A percentile compares a stretch with the other conserved stretches of the same genome.
Conservation (phyloP, 2,113 vertebrate species). For the Oenanthe melanoleuca region DNA sequence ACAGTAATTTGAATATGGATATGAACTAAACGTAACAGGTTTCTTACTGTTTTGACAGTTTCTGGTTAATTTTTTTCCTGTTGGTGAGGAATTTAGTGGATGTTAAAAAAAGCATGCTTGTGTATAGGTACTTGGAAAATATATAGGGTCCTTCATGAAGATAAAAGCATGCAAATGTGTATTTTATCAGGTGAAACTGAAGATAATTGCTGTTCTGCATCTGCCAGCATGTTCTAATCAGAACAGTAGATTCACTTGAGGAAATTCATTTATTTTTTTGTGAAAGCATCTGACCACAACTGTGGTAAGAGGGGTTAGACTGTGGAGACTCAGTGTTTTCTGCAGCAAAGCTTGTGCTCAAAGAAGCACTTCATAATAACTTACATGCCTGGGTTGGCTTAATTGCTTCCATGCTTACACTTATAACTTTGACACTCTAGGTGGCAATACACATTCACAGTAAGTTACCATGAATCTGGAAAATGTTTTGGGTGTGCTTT, state of each 20-base stretch:
- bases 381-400: neutral
- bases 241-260: neutral
- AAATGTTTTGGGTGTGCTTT: neutral
- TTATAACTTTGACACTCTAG: neutral
- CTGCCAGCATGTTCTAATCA: neutral
- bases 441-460: neutral
- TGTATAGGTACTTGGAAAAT: neutral
- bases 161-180: neutral
- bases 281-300: neutral
- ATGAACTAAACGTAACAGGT: neutral
- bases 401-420: neutral
- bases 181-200: neutral
- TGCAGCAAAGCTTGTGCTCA: neutral
- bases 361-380: neutral
- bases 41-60: neutral
- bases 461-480: neutral
- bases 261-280: neutral
- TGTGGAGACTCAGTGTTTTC: neutral
- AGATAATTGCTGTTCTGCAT: neutral
- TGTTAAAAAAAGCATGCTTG: neutral
- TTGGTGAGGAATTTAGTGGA: neutral
- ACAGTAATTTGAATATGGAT: neutral
- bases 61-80: neutral
- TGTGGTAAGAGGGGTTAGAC: neutral
- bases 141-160: neutral